Percentiles rank a stretch among this genome's conserved stretches.
These are phyloP conservation scores for Calephelis perditalis DNA, from an alignment of 2,888 invertebrate species.

Conservation along the genomic window DNA sequence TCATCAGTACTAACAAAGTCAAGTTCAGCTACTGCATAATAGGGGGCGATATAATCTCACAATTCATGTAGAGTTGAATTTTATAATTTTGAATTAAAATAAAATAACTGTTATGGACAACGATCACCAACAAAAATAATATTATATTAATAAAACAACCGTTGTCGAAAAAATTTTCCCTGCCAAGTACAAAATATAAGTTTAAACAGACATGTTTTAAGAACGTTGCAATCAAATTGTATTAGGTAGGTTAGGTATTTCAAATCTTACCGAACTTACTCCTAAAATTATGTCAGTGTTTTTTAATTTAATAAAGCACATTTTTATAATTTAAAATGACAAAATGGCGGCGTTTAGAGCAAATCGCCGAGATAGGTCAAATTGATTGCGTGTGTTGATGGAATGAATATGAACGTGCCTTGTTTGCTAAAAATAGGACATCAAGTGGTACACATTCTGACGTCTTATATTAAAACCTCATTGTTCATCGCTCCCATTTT, in stretches of 20 bases:
- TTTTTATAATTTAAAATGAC: neutral
- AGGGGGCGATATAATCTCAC: slow-evolving; percentile 43
- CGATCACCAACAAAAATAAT: too few species aligned
- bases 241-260: too few species aligned
- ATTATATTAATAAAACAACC: too few species aligned
- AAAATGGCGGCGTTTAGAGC: slow-evolving; percentile 32
- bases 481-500: slow-evolving; percentile 14
- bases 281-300: neutral
- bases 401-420: slow-evolving; percentile 41
- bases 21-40: slow-evolving; percentile 41
- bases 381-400: slow-evolving; percentile 66
- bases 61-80: too few species aligned
- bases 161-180: too few species aligned
- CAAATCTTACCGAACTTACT: too few species aligned
- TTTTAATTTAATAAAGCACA: neutral
- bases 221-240: too few species aligned
- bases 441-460: slow-evolving; percentile 22
- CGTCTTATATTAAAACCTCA: slow-evolving; percentile 26
- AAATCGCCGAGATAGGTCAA: slow-evolving; percentile 56
- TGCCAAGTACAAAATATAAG: too few species aligned
- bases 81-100: neutral
- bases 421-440: slow-evolving; percentile 62
- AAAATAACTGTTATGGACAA: neutral
- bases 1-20: neutral
- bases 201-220: too few species aligned